phyloP scores from a whole-genome alignment of 2,797 vertebrate species.

The Antennarius maculatus region DNA sequence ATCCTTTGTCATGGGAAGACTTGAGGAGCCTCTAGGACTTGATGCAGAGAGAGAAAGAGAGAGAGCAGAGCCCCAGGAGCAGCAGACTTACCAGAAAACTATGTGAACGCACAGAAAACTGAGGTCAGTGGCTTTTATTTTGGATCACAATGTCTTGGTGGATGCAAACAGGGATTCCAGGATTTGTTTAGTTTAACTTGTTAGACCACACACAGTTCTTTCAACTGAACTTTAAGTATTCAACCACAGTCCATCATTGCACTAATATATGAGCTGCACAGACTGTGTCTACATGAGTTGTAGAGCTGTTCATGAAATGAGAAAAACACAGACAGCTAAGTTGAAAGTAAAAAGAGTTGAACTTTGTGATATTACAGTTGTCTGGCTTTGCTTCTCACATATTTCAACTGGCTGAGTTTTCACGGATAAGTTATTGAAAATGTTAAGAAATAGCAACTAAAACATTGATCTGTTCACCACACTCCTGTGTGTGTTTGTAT shows the following conservation, averaged over 20 bases:
- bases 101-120: conserved; percentile 57
- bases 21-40: conserved; percentile 39
- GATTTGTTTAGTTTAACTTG: background rate
- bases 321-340: background rate
- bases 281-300: background rate
- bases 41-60: conserved; percentile 20
- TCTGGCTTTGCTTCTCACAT: background rate
- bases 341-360: background rate
- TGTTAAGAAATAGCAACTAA: background rate
- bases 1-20: conserved; percentile 79
- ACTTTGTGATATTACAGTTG: background rate
- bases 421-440: background rate
- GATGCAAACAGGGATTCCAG: conserved; percentile 33
- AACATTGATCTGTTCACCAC: background rate
- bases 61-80: conserved; percentile 29
- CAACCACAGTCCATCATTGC: no score
- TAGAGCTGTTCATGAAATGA: background rate
- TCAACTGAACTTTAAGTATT: background rate
- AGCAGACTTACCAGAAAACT: conserved; percentile 4
- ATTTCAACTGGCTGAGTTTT: background rate
- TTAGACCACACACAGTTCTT: background rate
- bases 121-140: conserved; percentile 67
- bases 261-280: no score
- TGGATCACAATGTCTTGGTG: background rate
- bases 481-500: background rate